Evolutionary conservation across 2,113 vertebrate species (phyloP).

Genomic region (Sceloporus undulatus): DNA sequence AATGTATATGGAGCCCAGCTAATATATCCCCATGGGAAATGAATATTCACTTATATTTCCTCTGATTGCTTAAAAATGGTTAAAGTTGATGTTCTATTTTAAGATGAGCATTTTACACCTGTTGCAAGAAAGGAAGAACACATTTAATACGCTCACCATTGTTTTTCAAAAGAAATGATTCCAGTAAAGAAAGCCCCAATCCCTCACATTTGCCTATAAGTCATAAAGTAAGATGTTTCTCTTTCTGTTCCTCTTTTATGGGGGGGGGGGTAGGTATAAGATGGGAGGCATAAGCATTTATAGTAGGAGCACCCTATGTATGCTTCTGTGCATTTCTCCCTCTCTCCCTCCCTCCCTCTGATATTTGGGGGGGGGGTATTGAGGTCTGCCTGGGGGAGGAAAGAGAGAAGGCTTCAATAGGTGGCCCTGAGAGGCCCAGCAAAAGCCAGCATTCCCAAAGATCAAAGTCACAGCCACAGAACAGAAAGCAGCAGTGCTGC

Average conservation of each 20-base stretch:
- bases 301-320: background rate
- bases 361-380: background rate
- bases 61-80: background rate
- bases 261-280: background rate
- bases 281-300: slow-evolving; percentile 7
- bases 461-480: slow-evolving; percentile 71
- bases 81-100: background rate
- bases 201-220: background rate
- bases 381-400: slow-evolving; percentile 26
- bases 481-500: slow-evolving; percentile 45
- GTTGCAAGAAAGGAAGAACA: background rate
- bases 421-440: slow-evolving; percentile 39
- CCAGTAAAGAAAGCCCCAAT: background rate
- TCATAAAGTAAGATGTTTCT: background rate
- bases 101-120: background rate
- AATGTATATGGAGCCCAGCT: background rate
- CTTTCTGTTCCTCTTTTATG: slow-evolving; percentile 1
- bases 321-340: background rate
- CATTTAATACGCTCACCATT: background rate
- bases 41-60: background rate
- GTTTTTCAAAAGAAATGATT: background rate
- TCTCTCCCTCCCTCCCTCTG: background rate
- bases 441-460: slow-evolving; percentile 59
- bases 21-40: background rate
- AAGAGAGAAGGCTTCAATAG: slow-evolving; percentile 53